Evolutionary conservation across 2,888 invertebrate species (phyloP), one percentile per base, ranked within the genome.

Genomic region (Eucriotettix oculatus): DNA sequence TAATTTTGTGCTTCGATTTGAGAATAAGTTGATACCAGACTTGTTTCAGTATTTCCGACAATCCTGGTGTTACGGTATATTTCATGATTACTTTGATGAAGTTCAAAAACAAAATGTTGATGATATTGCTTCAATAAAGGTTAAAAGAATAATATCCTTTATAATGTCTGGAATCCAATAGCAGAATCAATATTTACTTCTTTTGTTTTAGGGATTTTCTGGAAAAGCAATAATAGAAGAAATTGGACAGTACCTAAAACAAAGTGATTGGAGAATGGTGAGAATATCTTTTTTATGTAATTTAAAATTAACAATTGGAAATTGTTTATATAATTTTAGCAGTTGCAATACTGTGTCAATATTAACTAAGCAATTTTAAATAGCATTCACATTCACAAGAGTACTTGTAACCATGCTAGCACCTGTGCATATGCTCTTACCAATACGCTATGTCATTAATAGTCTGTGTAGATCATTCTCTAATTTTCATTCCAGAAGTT

Each of bases 41-140:
- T 76, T 87, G 10, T 85, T 75, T 69, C 76, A 78, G 10, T 86
- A 78, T 72, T 86, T 87, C 72, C 75, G 75, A 10, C 79, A 83
- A 65, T 79, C 84, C 1, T 85, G 86, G 85, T 76, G 80, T 61
- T 76, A 78, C 42, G 80, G 81, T 0, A 66, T 86, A 16, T 85
- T 82, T 69, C 79, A 59, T 17, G 62, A 62, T 17, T 44, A 44
- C 43, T 61, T 62, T 42, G 10, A 57, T 10, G 9, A 48, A 12
- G n/a, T 48, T 14, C 48, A 48, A 5, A n/a, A 48, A n/a, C 2
- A 48, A 12, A 48, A 48, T 48, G n/a, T 48, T 14, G n/a, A 12
- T 14, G 48, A 48, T 1, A 48, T 48, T 48, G 2, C 48, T 48
- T 48, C 48, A n/a, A 48, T 48, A 48, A 12, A 48, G 48, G 48